Conservation (phyloP, 2,888 invertebrate genomes). For the Volucella inflata region DNA sequence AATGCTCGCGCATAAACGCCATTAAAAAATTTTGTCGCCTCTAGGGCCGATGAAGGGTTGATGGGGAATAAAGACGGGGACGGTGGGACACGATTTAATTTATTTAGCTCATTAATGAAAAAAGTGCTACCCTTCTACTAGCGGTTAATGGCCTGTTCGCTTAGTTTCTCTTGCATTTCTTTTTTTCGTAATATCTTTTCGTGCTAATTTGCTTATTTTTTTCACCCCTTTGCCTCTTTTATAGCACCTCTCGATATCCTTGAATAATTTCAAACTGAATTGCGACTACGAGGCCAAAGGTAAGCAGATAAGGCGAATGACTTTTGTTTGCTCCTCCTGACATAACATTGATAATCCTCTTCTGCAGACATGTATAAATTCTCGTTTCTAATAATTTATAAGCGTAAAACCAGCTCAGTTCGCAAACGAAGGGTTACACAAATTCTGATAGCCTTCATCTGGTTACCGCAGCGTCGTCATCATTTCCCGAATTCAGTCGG, state of each 20-base stretch:
- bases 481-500: slow-evolving; percentile 44
- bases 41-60: slow-evolving; percentile 71
- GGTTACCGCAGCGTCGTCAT: slow-evolving; percentile 31
- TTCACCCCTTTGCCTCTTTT: slow-evolving; percentile 53
- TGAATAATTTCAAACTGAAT: slow-evolving; percentile 63
- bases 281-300: slow-evolving; percentile 45
- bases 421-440: slow-evolving; percentile 62
- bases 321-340: slow-evolving; percentile 70
- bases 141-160: slow-evolving; percentile 64
- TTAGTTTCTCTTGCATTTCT: slow-evolving; percentile 59
- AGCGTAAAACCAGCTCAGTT: slow-evolving; percentile 51
- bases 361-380: slow-evolving; percentile 52
- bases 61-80: slow-evolving; percentile 64
- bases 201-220: slow-evolving; percentile 70
- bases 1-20: slow-evolving; percentile 74
- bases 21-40: slow-evolving; percentile 70
- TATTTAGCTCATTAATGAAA: slow-evolving; percentile 71
- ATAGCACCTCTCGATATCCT: slow-evolving; percentile 67
- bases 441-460: slow-evolving; percentile 62
- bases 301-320: slow-evolving; percentile 65
- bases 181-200: slow-evolving; percentile 39
- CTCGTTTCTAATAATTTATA: slow-evolving; percentile 66
- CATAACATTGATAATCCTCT: slow-evolving; percentile 77
- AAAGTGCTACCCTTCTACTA: slow-evolving; percentile 37
- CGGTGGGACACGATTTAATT: slow-evolving; percentile 66